Percentiles rank a stretch among this genome's conserved stretches.
Evolutionary conservation across 2,113 vertebrate species (phyloP).

Genomic region (Sarotherodon lohbergeri): DNA sequence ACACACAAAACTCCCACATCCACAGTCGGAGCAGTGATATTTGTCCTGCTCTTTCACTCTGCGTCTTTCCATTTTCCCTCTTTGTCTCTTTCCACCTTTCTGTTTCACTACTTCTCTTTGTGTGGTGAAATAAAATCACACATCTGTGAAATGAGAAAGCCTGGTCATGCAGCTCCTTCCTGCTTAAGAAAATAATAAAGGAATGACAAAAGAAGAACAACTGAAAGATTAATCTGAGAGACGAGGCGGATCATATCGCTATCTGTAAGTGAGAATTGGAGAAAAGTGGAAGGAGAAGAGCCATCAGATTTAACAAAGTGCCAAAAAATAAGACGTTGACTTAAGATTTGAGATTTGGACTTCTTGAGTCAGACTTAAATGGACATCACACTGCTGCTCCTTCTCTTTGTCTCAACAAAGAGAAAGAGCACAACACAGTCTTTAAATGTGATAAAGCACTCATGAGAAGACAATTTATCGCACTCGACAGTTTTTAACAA

Average conservation of each 20-base stretch:
- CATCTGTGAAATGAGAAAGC: constrained; percentile 72
- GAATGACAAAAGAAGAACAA: constrained; percentile 34
- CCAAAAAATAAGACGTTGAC: background rate
- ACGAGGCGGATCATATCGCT: constrained; percentile 11
- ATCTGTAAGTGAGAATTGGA: background rate
- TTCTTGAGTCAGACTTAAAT: background rate
- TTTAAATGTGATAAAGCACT: background rate
- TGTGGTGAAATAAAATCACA: constrained; percentile 59
- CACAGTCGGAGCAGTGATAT: background rate
- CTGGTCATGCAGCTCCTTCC: constrained; percentile 54
- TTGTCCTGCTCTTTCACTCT: constrained; percentile 7
- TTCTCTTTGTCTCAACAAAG: background rate
- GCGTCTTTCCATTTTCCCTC: background rate
- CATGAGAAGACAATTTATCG: background rate
- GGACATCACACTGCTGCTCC: background rate
- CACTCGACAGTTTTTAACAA: background rate
- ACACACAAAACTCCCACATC: background rate
- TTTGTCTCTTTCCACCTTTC: constrained; percentile 33
- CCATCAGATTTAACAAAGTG: background rate
- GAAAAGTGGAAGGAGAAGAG: background rate
- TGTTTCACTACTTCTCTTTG: constrained; percentile 26
- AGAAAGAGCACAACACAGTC: background rate
- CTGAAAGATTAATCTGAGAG: constrained; percentile 42
- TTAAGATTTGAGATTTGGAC: background rate
- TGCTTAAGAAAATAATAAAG: constrained; percentile 56